Base-by-base conservation (phyloP, 2,888 invertebrate species). In the Drosophila recens region DNA sequence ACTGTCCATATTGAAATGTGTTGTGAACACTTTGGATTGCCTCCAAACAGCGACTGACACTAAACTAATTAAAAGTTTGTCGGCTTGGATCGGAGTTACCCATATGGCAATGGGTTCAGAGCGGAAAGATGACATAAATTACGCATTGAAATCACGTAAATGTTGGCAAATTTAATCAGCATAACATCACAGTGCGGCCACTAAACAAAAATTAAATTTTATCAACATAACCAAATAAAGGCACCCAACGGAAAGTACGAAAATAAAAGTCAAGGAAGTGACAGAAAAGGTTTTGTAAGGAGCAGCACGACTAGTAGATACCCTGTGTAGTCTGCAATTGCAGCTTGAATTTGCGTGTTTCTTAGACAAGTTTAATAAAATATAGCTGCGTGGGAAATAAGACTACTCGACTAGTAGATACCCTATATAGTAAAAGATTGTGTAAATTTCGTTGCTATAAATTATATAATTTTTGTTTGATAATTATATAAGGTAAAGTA, bases 71-170 rank as follows among this genome's bases (percentile, higher is more conserved):
- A 84, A 87, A 84, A 84, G 64, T 85, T 84, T 76, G 72, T 75
- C 17, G 61, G 49, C 61, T 27, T 61, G 36, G 54, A 48, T 33
- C 40, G 4, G 15, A 10, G 34, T 40, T 30, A 51, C 33, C 75
- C 82, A 80, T 80, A 84, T 73, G 83, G 82, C 75, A 54, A 56
- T 49, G 58, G 43, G 36, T 17, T 42, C 58, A 34, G n/a, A 52
- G 13, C 43, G n/a, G 38, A 48, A 59, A 67, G 63, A 51, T 72
- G 62, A 67, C 72, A 75, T 79, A 83, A 81, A 87, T 85, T 85
- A 81, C 81, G 86, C 69, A 85, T 85, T 87, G 85, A 87, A 85
- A 85, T 87, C 85, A 85, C 85, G 85, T 85, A 87, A 84, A 87
- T 86, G 86, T 61, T 82, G 76, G 72, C 77, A 83, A 85, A 85